Evolutionary conservation across 2,888 invertebrate genomes (phyloP), one percentile per base, ranked within the genome.

Genomic region (Chirona hameri): DNA sequence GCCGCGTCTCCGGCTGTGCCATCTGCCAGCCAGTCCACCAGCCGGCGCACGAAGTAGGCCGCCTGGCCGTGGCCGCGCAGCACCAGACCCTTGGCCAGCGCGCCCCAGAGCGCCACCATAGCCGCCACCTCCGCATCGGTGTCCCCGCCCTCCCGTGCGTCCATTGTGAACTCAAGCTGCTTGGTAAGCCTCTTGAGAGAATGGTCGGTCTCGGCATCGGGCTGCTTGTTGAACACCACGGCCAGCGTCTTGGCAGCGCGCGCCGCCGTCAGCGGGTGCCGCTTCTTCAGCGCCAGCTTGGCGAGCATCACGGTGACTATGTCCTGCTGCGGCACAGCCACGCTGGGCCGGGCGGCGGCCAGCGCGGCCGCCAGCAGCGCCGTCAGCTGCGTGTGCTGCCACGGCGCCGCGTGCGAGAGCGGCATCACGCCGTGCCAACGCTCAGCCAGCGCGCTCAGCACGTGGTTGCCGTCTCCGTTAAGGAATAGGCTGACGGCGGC

Each of bases 351-450:
- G n/a, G 29, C 80, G 29, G 80, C 48, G 15, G 80, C 48, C 80
- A 80, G 29, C 80, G 29, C 52, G 3, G 48, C 48, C 4, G 52
- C 80, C 29, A 80, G 80, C 52, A 80, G 80, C 27, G 52, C 80
- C 52, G 29, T 21, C 80, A 80, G 52, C 80, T 80, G 80, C 15
- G 80, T 80, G 29, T 80, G 80, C 80, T 80, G 80, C 80, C 80
- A 80, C 27, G 80, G 80, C 48, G 52, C 21, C 48, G 9, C 15
- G 52, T 80, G 80, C 52, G n/a, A 14, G 27, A 80, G 80, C 29
- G 80, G 80, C 27, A n/a, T 27, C 27, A 80, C 15, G 52, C 27
- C 27, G 24, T 52, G 48, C 80, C 80, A 80, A 10, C 52, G 48
- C 80, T 80, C 80, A 0, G 29, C 80, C 80, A 80, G 80, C 27